These are phyloP conservation scores for Cheilosia scutellata DNA, from an alignment of 2,888 invertebrate species.

Conservation along the genomic window DNA sequence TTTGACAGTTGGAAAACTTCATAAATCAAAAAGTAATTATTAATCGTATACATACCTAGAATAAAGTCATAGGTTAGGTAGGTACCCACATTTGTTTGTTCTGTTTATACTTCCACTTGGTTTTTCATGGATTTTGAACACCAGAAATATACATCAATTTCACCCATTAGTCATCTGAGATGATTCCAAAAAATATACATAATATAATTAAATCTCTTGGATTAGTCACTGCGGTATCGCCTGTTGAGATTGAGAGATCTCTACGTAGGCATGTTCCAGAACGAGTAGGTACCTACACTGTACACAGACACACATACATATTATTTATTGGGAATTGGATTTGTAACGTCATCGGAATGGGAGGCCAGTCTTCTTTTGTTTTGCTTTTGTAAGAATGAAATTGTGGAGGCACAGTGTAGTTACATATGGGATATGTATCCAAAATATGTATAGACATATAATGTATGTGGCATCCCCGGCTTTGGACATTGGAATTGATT, in stretches of 20 bases:
- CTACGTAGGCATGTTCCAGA: constrained; percentile 18
- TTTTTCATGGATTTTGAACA: constrained; percentile 10
- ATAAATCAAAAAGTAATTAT: neutral
- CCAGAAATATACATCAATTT: neutral
- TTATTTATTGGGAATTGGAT: constrained; percentile 29
- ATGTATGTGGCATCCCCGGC: constrained; percentile 9
- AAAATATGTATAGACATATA: constrained; percentile 1
- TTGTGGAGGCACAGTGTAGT: constrained; percentile 2
- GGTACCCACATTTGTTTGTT: neutral
- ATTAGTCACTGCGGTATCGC: constrained; percentile 57
- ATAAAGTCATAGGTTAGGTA: neutral
- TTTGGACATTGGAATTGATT: constrained; percentile 27
- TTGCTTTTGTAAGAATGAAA: constrained; percentile 10
- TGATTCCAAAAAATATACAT: constrained; percentile 18
- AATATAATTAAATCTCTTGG: constrained; percentile 23
- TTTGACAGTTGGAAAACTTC: neutral
- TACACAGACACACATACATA: too few species aligned
- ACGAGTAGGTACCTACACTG: neutral
- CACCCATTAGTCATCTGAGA: constrained; percentile 36
- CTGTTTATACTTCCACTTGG: constrained; percentile 21
- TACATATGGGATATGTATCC: neutral
- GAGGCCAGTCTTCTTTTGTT: constrained; percentile 20
- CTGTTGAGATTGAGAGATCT: neutral
- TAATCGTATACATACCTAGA: neutral
- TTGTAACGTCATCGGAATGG: constrained; percentile 38